Percentiles rank a stretch among this genome's conserved stretches.
phyloP scores from a whole-genome alignment of 1,140 invertebrate species.

The Intoshia linei region DNA sequence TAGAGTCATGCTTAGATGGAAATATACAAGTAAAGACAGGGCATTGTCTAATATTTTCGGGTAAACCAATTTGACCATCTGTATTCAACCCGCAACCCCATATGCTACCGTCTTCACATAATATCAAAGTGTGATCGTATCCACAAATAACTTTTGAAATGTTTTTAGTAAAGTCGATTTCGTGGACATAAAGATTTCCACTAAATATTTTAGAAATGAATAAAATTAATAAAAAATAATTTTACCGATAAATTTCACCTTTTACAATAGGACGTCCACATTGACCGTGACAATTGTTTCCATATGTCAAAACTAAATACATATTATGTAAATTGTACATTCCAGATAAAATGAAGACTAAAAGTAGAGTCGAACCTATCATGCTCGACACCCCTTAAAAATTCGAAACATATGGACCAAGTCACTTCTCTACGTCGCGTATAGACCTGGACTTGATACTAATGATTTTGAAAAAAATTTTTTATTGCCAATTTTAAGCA shows the following conservation, averaged over 20 bases:
- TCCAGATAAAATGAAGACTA: too few relatives aligned
- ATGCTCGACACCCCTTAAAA: too few relatives aligned
- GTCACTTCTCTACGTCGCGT: too few relatives aligned
- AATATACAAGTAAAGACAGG: too few relatives aligned
- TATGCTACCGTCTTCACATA: conserved; percentile 42
- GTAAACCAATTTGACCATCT: conserved; percentile 63
- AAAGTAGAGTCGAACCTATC: too few relatives aligned
- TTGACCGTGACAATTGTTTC: conserved; percentile 70
- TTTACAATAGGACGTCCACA: conserved; percentile 47
- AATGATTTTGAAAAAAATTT: too few relatives aligned
- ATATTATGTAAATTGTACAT: background rate
- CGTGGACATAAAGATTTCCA: background rate
- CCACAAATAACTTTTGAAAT: conserved; percentile 36
- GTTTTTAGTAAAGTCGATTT: conserved; percentile 2
- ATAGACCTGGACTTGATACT: too few relatives aligned
- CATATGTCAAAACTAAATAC: conserved; percentile 36
- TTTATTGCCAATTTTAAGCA: too few relatives aligned
- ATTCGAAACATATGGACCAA: too few relatives aligned
- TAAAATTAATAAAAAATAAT: background rate
- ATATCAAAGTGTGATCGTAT: conserved; percentile 47
- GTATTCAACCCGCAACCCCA: conserved; percentile 65
- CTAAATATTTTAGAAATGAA: background rate
- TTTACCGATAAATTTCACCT: conserved; percentile 34
- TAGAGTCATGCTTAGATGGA: too few relatives aligned
- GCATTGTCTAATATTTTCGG: too few relatives aligned